These are phyloP conservation scores for Mythimna vitellina DNA, from an alignment of 2,888 invertebrate genomes.

Conservation along the genomic window DNA sequence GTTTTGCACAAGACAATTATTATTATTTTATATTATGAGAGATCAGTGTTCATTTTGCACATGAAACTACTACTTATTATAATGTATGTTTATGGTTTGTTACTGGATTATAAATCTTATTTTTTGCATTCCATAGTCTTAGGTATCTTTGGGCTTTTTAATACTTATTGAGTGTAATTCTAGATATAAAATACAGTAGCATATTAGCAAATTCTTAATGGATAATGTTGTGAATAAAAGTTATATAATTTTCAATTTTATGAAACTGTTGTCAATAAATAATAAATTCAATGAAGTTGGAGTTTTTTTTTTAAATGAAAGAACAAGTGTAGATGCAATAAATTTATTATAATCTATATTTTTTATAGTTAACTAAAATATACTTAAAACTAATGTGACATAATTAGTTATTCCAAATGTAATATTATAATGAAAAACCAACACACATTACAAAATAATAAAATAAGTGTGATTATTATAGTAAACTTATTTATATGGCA, in stretches of 20 bases:
- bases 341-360: conserved; percentile 62
- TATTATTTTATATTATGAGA: conserved; percentile 11
- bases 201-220: conserved; percentile 60
- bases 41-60: conserved; percentile 29
- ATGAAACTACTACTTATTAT: conserved; percentile 29
- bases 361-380: conserved; percentile 57
- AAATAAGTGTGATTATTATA: conserved; percentile 52
- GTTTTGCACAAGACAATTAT: conserved; percentile 37
- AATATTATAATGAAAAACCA: conserved; percentile 48
- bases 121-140: conserved; percentile 62
- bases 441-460: conserved; percentile 54
- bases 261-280: conserved; percentile 82
- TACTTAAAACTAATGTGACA: conserved; percentile 57
- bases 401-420: conserved; percentile 46
- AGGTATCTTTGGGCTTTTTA: conserved; percentile 59
- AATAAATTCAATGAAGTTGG: conserved; percentile 54
- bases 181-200: conserved; percentile 51
- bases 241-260: conserved; percentile 76
- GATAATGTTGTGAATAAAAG: conserved; percentile 58
- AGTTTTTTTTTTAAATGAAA: conserved; percentile 46
- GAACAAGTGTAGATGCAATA: conserved; percentile 43
- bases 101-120: conserved; percentile 44
- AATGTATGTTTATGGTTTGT: conserved; percentile 24
- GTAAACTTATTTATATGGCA: conserved; percentile 49
- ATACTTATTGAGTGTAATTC: conserved; percentile 53